Evolutionary conservation across 2,113 vertebrate genomes (phyloP), one percentile per base, ranked within the genome.

Genomic region (Ifrita kowaldi): DNA sequence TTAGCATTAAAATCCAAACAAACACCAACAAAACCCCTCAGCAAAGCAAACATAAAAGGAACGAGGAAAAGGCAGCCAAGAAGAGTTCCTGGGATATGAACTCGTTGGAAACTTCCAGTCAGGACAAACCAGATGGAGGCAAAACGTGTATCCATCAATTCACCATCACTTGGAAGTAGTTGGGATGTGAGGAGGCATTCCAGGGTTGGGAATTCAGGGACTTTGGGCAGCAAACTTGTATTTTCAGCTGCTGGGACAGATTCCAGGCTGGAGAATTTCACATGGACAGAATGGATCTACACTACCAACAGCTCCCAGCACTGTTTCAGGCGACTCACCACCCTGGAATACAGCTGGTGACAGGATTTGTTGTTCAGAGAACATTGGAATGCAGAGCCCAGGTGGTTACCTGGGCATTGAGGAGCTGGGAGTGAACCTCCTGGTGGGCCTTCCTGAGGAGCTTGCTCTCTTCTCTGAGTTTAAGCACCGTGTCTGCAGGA

Each of bases 381-480:
- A 15, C 10, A 3, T 18, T 19, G 13, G 16, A 32, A 6, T 26
- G 16, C 37, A 65, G 53, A 32, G 1, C 56, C 41, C 86, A 17
- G 49, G 6, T 9, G 41, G 13, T 47, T 94, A 98, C 98, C 97
- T 98, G 98, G 53, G 98, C 97, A 8, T 4, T 92, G 19, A 97
- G 95, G 22, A 98, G 98, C 88, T 98, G 97, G 0, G 89, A 64
- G 56, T 98, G 98, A 46, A 98, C 94, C 11, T 98, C 97, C 64
- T 97, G 97, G 62, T 98, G 97, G 4, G 98, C 96, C 8, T 97
- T 98, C 42, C 97, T 96, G 11, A 98, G 96, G 0, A 98, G 97
- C 21, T 95, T 98, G 87, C 97, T 98, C 87, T 98, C 98, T 44
- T 98, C 98, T 88, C 94, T 56, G 3, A 98, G 96, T 68, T 98